These are phyloP conservation scores for Catharus bicknelli DNA, from an alignment of 2,113 vertebrate genomes.

Conservation along the genomic window DNA sequence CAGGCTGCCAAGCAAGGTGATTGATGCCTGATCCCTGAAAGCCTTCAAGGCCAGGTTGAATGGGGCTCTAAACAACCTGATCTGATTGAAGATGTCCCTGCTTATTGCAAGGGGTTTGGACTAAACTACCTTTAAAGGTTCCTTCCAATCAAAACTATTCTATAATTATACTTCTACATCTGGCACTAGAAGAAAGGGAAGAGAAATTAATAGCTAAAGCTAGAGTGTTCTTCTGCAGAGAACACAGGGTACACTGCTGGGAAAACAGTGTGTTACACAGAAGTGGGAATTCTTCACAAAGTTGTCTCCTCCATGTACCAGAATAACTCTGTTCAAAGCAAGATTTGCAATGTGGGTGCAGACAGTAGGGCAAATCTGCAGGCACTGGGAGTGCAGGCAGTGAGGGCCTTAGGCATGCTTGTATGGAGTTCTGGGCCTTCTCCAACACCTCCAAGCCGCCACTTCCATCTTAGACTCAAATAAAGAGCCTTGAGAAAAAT, in stretches of 20 bases:
- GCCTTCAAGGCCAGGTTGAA: background rate
- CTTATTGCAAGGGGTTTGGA: background rate
- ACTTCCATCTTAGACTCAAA: background rate
- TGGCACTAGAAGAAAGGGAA: background rate
- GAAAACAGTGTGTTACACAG: background rate
- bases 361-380: background rate
- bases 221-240: background rate
- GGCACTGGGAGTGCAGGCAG: background rate
- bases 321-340: background rate
- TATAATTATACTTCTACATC: background rate
- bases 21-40: background rate
- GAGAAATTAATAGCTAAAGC: background rate
- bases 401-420: background rate
- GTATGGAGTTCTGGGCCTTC: background rate
- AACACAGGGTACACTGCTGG: background rate
- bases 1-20: background rate
- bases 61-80: background rate
- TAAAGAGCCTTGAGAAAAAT: background rate
- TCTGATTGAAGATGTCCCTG: background rate
- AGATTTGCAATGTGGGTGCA: background rate
- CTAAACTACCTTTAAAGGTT: background rate
- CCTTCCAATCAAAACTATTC: background rate
- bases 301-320: background rate
- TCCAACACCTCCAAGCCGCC: background rate
- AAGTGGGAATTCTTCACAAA: background rate